These are phyloP conservation scores for Rhabdomys dilectus DNA, from an alignment of 2,113 vertebrate species.

Conservation along the genomic window DNA sequence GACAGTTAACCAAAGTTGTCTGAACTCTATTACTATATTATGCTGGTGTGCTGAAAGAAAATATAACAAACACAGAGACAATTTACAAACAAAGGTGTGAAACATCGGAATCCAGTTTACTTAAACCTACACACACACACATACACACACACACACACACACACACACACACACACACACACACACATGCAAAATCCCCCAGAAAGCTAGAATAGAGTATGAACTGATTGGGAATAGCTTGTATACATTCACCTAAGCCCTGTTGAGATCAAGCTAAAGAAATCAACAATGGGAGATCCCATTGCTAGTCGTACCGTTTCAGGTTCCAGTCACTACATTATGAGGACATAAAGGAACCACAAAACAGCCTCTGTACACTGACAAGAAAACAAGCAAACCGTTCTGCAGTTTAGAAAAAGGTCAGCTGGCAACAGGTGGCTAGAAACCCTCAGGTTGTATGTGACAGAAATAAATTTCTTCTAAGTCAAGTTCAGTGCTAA, in stretches of 20 bases:
- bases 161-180: too few species aligned
- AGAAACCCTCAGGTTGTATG: not conserved
- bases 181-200: not conserved
- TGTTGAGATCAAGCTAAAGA: not conserved
- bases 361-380: not conserved
- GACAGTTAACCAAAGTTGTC: not conserved
- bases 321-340: not conserved
- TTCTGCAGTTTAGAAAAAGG: not conserved
- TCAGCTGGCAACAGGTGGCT: not conserved
- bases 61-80: not conserved
- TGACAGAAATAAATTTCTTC: not conserved
- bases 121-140: not conserved
- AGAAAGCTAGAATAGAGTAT: not conserved
- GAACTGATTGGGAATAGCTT: not conserved
- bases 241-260: not conserved
- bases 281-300: too few species aligned
- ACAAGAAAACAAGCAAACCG: not conserved
- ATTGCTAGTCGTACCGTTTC: not conserved
- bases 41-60: not conserved
- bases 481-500: not conserved
- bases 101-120: not conserved
- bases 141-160: too few species aligned
- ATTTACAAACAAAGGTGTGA: not conserved
- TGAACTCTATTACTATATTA: not conserved
- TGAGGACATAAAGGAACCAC: not conserved